These are phyloP conservation scores for Drosophila merina DNA, from an alignment of 2,888 invertebrate species.

Conservation along the genomic window DNA sequence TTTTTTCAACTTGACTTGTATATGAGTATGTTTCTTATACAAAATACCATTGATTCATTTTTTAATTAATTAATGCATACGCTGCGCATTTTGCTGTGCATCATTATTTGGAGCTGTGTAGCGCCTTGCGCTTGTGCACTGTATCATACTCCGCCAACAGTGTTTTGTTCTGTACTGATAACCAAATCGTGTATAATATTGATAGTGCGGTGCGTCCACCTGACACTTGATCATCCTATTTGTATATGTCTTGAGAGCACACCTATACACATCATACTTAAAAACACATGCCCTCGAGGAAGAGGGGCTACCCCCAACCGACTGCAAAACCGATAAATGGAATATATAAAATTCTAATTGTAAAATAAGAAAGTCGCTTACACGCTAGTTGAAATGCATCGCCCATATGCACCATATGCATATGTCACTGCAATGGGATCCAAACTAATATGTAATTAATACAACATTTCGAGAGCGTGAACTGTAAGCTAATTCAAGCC, in stretches of 20 bases:
- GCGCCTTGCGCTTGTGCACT: conserved; percentile 49
- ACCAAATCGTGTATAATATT: conserved; percentile 79
- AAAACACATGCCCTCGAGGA: conserved; percentile 30
- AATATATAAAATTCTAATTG: conserved; percentile 44
- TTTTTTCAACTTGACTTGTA: conserved; percentile 73
- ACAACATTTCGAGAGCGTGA: conserved; percentile 58
- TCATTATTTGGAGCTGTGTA: conserved; percentile 28
- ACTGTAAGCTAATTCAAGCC: conserved; percentile 59
- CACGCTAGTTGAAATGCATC: conserved; percentile 62
- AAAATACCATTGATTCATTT: conserved; percentile 46
- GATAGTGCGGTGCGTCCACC: conserved; percentile 46
- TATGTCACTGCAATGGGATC: conserved; percentile 50
- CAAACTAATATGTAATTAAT: conserved; percentile 65
- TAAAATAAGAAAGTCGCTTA: conserved; percentile 54
- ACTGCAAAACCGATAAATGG: conserved; percentile 46
- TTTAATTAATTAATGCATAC: conserved; percentile 14
- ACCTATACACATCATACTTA: conserved; percentile 30
- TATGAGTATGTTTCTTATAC: conserved; percentile 58
- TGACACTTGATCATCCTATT: conserved; percentile 39
- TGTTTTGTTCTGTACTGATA: conserved; percentile 79
- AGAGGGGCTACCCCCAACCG: conserved; percentile 34
- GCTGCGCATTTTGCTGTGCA: conserved; percentile 45
- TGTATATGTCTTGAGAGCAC: conserved; percentile 63
- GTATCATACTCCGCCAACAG: conserved; percentile 60
- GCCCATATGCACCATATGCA: conserved; percentile 34